Conservation (phyloP, 2,797 vertebrate genomes). For the Xenops minutus region DNA sequence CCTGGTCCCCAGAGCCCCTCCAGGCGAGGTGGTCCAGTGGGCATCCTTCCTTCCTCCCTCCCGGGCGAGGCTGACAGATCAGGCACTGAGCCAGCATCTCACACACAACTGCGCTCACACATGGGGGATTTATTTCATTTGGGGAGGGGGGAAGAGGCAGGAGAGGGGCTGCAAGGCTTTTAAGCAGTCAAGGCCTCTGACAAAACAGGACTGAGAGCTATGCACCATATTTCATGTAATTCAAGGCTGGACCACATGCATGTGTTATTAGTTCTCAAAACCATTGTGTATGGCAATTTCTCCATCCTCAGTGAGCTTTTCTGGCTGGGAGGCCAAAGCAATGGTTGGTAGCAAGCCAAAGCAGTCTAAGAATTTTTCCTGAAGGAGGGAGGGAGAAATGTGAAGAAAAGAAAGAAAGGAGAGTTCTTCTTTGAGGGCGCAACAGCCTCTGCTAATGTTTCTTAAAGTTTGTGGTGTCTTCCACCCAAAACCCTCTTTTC, state of each 20-base stretch:
- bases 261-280: slow-evolving; percentile 50
- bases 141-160: background rate
- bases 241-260: slow-evolving; percentile 7
- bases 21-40: background rate
- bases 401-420: background rate
- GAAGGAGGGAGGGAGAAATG: background rate
- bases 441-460: background rate
- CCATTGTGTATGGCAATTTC: slow-evolving; percentile 19
- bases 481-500: background rate
- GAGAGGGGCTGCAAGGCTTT: slow-evolving; percentile 19
- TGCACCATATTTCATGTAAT: slow-evolving; percentile 15
- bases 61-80: background rate
- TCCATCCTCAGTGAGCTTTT: slow-evolving; percentile 19
- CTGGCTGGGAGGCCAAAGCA: slow-evolving; percentile 23
- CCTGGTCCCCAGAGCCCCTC: background rate
- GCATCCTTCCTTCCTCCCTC: slow-evolving; percentile 26
- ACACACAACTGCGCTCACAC: slow-evolving; percentile 1
- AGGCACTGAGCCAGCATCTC: slow-evolving; percentile 17
- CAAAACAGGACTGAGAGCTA: slow-evolving; percentile 18
- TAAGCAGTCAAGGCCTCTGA: slow-evolving; percentile 37
- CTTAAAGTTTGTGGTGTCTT: background rate
- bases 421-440: background rate
- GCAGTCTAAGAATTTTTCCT: slow-evolving; percentile 51
- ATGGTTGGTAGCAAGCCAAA: slow-evolving; percentile 29
- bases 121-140: slow-evolving; percentile 44